Evolutionary conservation across 2,797 vertebrate genomes (phyloP).

Genomic region (Sphaeramia orbicularis): DNA sequence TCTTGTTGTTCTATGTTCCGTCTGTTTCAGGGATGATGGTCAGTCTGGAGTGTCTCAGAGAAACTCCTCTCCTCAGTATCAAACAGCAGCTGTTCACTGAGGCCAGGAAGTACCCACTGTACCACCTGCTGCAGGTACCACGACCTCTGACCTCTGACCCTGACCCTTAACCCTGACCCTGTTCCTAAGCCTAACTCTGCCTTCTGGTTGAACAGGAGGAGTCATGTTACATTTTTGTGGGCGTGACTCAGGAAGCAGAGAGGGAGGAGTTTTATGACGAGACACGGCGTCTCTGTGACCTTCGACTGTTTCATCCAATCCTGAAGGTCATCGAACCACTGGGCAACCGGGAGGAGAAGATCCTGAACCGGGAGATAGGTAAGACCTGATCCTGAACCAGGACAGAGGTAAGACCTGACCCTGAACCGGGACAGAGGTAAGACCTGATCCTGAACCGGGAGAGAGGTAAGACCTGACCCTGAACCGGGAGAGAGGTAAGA

Average conservation of each 20-base stretch:
- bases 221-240: conserved; percentile 87
- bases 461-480: no score
- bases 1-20: no score
- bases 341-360: conserved; percentile 88
- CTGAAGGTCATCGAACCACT: conserved; percentile 87
- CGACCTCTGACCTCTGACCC: not conserved
- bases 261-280: conserved; percentile 88
- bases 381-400: conserved; percentile 1
- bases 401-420: no score
- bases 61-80: conserved; percentile 84
- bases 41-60: conserved; percentile 86
- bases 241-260: conserved; percentile 88
- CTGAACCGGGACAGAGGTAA: no score
- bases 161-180: no score
- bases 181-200: not conserved
- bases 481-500: no score
- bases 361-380: conserved; percentile 88
- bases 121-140: conserved; percentile 75
- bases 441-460: no score
- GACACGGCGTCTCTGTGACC: conserved; percentile 84
- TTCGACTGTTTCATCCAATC: conserved; percentile 86
- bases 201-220: conserved; percentile 80
- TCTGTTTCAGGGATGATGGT: conserved; percentile 81
- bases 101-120: conserved; percentile 85
- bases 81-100: conserved; percentile 87